Evolutionary conservation across 1,140 invertebrate genomes (phyloP), one percentile per base, ranked within the genome.

Genomic region (Teleopsis dalmanni): DNA sequence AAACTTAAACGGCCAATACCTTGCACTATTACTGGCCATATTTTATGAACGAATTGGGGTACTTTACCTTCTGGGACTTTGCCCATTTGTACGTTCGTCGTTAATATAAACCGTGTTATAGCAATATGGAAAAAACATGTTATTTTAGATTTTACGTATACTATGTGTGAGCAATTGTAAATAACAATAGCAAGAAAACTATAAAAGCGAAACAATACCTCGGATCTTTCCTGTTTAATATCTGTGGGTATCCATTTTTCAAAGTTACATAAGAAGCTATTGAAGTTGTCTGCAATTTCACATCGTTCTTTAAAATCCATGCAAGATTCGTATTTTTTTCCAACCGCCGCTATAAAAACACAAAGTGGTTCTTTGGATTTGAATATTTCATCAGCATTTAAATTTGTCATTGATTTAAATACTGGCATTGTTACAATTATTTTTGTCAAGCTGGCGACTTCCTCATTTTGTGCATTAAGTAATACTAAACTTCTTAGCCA

Each of bases 111-210:
- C 1, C 61, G 57, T 8, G 56, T 55, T 53, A 71, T 59, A 14
- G 63, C 59, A 46, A 69, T 36, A 37, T 70, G 65, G 14, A 71
- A 68, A 35, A 70, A 70, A 26, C 68, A 71, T 16, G 33, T 62
- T 3, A 58, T 60, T 50, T 69, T 71, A 9, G 65, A 57, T 25
- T 66, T 56, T 2, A 62, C 58, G 35, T 70, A 71, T 3, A 63
- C 55, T 2, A 71, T 47, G 6, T 48, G 51, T 5, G 60, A 48
- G 10, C 68, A 71, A 44, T 71, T 67, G 26, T 65, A 69, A 13
- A 71, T 64, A 25, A 70, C 65, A 19, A 70, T 65, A 6, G 65
- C 67, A 16, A 71, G 42, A 18, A 69, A 69, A 29, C 62, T 69
- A 38, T 57, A 70, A 48, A 67, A 66, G 3, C 65, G 60, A 42